These are phyloP conservation scores for Pilophorus perplexus DNA, from an alignment of 2,888 invertebrate species.

Conservation along the genomic window DNA sequence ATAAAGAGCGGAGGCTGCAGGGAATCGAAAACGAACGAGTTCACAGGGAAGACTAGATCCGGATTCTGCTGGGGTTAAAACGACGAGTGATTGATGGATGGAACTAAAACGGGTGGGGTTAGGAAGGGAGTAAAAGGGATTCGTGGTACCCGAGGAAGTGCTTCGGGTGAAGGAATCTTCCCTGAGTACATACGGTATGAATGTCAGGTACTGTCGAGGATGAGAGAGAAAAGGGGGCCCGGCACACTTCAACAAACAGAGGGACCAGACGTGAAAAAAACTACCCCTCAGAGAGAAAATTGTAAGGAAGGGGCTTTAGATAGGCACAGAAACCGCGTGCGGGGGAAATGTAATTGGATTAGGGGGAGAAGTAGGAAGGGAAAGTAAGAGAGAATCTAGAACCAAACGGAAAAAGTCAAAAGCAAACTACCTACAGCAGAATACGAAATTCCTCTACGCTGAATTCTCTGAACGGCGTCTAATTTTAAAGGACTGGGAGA, in stretches of 20 bases:
- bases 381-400: too few relatives aligned
- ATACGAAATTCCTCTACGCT: too few relatives aligned
- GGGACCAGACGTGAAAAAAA: too few relatives aligned
- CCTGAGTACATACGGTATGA: conserved; percentile 25
- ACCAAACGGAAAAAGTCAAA: too few relatives aligned
- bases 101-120: conserved; percentile 6
- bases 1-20: not conserved
- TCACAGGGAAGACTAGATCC: not conserved
- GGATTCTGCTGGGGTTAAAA: conserved; percentile 6
- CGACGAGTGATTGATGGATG: conserved; percentile 31
- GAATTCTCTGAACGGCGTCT: too few relatives aligned
- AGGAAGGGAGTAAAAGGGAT: conserved; percentile 29
- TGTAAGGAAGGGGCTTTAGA: too few relatives aligned
- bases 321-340: not conserved
- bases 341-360: not conserved
- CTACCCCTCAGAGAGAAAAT: too few relatives aligned
- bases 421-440: not conserved
- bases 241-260: conserved; percentile 27
- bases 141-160: conserved; percentile 24
- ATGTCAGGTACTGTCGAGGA: conserved; percentile 21
- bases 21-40: not conserved
- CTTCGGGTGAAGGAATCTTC: conserved; percentile 18
- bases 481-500: too few relatives aligned
- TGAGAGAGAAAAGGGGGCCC: conserved; percentile 3
- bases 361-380: not conserved